These are phyloP conservation scores for Yasuhikotakia modesta DNA, from an alignment of 2,797 vertebrate genomes.

Conservation along the genomic window DNA sequence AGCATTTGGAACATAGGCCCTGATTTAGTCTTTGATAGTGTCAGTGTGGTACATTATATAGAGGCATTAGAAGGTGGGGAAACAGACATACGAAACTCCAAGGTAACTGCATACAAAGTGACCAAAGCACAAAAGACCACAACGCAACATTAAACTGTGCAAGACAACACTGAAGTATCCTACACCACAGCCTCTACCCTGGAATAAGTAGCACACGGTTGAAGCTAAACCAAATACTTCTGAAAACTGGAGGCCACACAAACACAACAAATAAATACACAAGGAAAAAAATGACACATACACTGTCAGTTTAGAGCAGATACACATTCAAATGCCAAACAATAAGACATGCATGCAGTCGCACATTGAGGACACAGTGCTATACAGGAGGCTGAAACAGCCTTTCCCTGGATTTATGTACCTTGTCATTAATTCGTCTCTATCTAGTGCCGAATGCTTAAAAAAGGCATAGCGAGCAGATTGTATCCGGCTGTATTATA, in stretches of 20 bases:
- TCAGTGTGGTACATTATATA: neutral
- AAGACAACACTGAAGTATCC: slow-evolving; percentile 55
- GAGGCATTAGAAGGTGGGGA: neutral
- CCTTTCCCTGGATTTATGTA: slow-evolving; percentile 1
- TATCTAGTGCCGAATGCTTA: neutral
- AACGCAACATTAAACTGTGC: slow-evolving; percentile 66
- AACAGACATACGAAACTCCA: slow-evolving; percentile 44
- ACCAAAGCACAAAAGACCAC: slow-evolving; percentile 50
- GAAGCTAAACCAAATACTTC: slow-evolving; percentile 43
- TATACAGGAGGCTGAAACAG: neutral
- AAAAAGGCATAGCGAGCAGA: neutral
- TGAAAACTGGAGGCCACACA: slow-evolving; percentile 12
- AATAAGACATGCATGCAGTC: neutral
- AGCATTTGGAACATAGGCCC: neutral
- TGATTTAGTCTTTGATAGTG: neutral
- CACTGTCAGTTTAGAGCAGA: slow-evolving; percentile 4
- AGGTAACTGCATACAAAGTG: slow-evolving; percentile 34
- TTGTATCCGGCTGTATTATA: neutral
- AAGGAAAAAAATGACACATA: neutral
- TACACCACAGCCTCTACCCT: slow-evolving; percentile 57
- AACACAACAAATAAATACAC: neutral
- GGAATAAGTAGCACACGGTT: slow-evolving; percentile 38
- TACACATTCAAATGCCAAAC: slow-evolving; percentile 9
- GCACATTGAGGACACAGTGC: neutral
- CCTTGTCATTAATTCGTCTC: neutral